Conservation (phyloP, 2,797 vertebrate genomes). For the Masticophis lateralis region DNA sequence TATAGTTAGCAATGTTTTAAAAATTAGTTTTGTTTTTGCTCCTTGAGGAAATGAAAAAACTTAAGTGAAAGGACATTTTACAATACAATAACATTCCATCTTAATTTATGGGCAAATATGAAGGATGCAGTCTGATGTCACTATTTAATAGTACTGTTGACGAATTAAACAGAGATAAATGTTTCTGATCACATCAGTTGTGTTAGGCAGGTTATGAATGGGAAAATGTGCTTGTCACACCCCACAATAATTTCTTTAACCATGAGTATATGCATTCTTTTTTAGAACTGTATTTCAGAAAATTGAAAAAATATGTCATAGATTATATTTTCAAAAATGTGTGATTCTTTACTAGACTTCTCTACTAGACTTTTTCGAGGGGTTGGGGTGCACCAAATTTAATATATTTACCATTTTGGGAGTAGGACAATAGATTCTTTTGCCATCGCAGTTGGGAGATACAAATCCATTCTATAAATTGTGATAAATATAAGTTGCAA, state of each 20-base stretch:
- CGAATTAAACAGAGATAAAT: not conserved
- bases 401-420: not conserved
- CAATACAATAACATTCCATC: not conserved
- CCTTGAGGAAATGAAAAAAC: not conserved
- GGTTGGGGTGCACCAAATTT: not conserved
- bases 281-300: not conserved
- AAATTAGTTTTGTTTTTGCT: not conserved
- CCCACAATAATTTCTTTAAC: not conserved
- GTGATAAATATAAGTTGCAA: not conserved
- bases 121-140: not conserved
- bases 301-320: not conserved
- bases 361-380: not conserved
- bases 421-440: not conserved
- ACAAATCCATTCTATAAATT: not conserved
- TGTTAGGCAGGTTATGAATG: not conserved
- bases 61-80: not conserved
- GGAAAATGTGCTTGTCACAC: not conserved
- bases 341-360: not conserved
- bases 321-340: not conserved
- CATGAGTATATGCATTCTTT: not conserved
- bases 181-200: not conserved
- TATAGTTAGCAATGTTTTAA: not conserved
- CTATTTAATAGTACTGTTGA: not conserved
- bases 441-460: not conserved
- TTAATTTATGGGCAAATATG: not conserved